phyloP scores from a whole-genome alignment of 2,888 invertebrate genomes.

The Xestoiulus laeticollis region DNA sequence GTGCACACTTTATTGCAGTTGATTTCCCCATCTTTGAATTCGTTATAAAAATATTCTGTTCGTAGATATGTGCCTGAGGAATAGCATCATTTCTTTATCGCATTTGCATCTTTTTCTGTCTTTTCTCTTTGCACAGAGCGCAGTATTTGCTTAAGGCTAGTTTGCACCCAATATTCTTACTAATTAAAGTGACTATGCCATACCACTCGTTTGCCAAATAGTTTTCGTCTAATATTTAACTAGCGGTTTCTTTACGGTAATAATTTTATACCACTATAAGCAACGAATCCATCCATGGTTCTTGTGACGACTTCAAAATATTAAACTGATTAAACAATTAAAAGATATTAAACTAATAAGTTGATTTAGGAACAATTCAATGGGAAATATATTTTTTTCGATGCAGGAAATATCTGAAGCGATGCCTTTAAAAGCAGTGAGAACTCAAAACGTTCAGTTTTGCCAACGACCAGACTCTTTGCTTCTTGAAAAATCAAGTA shows the following conservation, averaged over 20 bases:
- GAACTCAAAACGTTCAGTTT: conserved; percentile 50
- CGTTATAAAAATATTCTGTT: neutral
- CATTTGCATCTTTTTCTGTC: neutral
- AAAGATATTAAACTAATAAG: neutral
- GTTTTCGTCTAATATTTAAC: neutral
- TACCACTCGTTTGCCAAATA: neutral
- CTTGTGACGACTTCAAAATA: neutral
- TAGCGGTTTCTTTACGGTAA: neutral
- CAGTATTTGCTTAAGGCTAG: neutral
- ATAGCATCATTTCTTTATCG: neutral
- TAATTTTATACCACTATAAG: neutral
- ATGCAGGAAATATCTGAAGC: conserved; percentile 46
- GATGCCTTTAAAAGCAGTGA: conserved; percentile 50
- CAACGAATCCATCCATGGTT: neutral
- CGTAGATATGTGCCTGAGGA: neutral
- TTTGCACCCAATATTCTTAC: neutral
- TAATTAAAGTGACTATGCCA: conserved; percentile 35
- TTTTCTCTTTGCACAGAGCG: conserved; percentile 35
- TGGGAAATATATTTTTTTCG: conserved; percentile 16
- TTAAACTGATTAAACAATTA: neutral
- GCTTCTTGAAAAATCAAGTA: conserved; percentile 51
- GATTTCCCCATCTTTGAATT: neutral
- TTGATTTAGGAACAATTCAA: neutral
- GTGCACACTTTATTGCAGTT: neutral
- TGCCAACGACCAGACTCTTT: conserved; percentile 54